These are phyloP conservation scores for Istiophorus platypterus DNA, from an alignment of 2,113 vertebrate species.

Conservation along the genomic window DNA sequence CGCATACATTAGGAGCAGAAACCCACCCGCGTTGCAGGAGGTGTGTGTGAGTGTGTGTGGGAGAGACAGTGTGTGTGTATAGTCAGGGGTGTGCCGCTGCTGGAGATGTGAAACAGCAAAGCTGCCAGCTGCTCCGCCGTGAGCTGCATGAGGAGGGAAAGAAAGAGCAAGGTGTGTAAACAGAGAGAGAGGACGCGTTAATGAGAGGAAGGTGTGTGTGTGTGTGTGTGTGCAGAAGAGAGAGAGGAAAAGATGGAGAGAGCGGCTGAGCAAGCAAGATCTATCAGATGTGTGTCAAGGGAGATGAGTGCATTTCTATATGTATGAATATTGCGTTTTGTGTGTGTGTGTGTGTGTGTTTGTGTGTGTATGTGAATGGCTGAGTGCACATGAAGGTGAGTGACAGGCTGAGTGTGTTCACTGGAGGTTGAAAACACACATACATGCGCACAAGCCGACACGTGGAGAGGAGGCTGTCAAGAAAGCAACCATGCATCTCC, in stretches of 20 bases:
- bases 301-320: conserved; percentile 1
- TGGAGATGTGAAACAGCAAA: conserved; percentile 2
- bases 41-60: conserved; percentile 1
- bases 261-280: not conserved
- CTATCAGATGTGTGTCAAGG: conserved; percentile 39
- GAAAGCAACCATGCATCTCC: conserved; percentile 69
- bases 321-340: conserved; percentile 13
- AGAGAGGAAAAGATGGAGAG: not conserved
- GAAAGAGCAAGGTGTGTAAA: conserved; percentile 3
- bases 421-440: conserved; percentile 41
- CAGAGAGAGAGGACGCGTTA: conserved; percentile 7
- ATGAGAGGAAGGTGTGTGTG: conserved; percentile 27
- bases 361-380: conserved; percentile 22
- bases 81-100: conserved; percentile 34
- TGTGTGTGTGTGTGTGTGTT: conserved; percentile 23
- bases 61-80: not conserved
- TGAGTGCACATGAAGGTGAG: conserved; percentile 57
- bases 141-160: conserved; percentile 22
- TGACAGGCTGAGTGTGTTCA: conserved; percentile 58
- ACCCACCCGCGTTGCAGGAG: not conserved
- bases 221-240: not conserved
- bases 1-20: not conserved
- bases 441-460: conserved; percentile 40
- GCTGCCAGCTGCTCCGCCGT: conserved; percentile 9
- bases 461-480: conserved; percentile 70